Evolutionary conservation across 2,888 invertebrate genomes (phyloP), one percentile per base, ranked within the genome.

Genomic region (Lasioglossum vierecki): DNA sequence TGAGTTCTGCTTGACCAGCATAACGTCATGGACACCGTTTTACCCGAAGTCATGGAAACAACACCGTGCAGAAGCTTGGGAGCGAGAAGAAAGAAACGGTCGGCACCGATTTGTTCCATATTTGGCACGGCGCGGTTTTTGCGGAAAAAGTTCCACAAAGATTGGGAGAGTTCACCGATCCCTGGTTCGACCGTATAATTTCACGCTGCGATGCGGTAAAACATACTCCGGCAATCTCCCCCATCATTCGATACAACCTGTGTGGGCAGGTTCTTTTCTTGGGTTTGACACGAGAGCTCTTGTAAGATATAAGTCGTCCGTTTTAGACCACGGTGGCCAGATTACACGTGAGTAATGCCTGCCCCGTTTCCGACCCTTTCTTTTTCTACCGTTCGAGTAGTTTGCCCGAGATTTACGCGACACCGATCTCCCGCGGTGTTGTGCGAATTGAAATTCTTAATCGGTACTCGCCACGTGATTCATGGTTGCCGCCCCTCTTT

Each of bases 361-460:
- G 15, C 35, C 46, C 39, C 22, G 39, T 73, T 49, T 46, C 72
- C 18, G 44, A 22, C 30, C 84, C 30, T 63, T 72, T n/a, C 84
- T 84, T 84, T 79, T 76, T 76, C 84, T 76, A 30, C 84, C 53
- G 22, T 84, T 30, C 73, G 49, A 76, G 79, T 70, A 76, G 76
- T 79, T 85, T 60, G 76, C 53, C 68, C 63, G 84, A 84, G 84
- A 84, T 84, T 84, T 84, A 84, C 84, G 84, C 84, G 84, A 83
- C 84, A 76, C 79, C n/a, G 75, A 84, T 84, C 84, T 79, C 84
- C 84, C 79, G 84, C 46, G 46, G 84, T 84, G 84, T 84, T 79
- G 72, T 15, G 57, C 66, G 82, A 84, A 84, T 84, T 84, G 84
- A 84, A 83, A 84, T 84, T 84, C 84, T 84, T 84, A 84, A 84